Percentiles rank a stretch among this genome's conserved stretches.
phyloP scores from a whole-genome alignment of 2,113 vertebrate species.

The Pelecanoides urinatrix region DNA sequence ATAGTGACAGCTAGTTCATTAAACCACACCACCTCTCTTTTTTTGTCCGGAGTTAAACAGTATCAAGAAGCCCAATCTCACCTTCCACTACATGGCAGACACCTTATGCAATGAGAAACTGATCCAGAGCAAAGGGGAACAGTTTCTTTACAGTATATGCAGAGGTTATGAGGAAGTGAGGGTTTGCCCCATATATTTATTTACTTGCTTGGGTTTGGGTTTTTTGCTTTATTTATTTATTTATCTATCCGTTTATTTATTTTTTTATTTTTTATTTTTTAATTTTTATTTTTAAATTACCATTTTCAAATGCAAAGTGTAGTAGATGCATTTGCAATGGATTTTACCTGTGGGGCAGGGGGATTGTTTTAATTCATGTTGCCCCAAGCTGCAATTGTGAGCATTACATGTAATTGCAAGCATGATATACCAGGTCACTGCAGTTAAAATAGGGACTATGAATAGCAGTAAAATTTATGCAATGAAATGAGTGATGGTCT shows the following conservation, averaged over 20 bases:
- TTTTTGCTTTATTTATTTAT: neutral
- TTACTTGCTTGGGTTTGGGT: neutral
- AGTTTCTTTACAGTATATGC: neutral
- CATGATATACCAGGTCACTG: neutral
- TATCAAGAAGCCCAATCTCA: neutral
- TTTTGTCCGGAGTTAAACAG: neutral
- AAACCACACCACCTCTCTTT: neutral
- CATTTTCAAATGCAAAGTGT: accelerated
- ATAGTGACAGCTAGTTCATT: neutral
- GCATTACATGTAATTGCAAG: neutral
- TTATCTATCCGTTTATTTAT: neutral
- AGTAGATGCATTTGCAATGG: neutral
- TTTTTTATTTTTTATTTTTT: neutral
- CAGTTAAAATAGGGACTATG: neutral
- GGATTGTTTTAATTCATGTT: accelerated
- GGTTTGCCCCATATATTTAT: neutral
- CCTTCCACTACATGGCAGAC: accelerated
- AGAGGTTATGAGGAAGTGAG: neutral
- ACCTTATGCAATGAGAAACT: accelerated
- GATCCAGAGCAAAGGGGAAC: neutral
- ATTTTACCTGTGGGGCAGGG: neutral
- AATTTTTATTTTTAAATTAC: neutral
- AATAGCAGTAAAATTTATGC: neutral
- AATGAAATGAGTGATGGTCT: neutral
- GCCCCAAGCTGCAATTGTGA: neutral